Base-by-base conservation (phyloP, 2,888 invertebrate genomes). In the Aplocera efformata region DNA sequence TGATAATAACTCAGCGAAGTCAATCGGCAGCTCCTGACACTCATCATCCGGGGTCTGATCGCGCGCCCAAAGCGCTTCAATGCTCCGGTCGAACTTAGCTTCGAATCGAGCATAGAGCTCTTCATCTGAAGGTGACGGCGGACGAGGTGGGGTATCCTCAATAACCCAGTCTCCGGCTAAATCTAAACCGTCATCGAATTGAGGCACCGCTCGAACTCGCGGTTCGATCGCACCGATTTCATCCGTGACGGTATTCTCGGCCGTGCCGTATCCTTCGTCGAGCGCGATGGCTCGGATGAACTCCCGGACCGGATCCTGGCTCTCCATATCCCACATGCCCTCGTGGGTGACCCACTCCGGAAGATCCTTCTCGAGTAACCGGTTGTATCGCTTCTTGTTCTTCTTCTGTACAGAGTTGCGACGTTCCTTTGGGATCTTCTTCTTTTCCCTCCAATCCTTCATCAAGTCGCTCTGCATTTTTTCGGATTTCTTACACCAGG, bases 51-150 rank as follows among this genome's bases (percentile, higher is more conserved):
- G 88, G 6, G 86, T 85, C 68, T 85, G 81, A 56, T 88, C 79
- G 64, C 89, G 77, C 55, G 84, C 89, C 93, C 93, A 93, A 42
- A 93, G 76, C 24, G 92, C 92, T 70, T 92, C 92, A 50, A 93
- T 88, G 67, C 90, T 91, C 52, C 90, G 89, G 67, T 92, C 91
- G 68, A 93, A 93, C 73, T 93, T 93, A 5, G 93, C 92, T 63
- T 91, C 89, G 58, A 92, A 88, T 56, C 90, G 88, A 3, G 91
- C 91, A 56, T 91, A 89, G 39, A 88, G 73, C 60, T 90, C 86
- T 53, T 84, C 82, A 58, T 90, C 90, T 58, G 69, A 61, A 8
- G 84, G 84, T 23, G 78, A 66, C 38, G 67, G 68, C 7, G 65
- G 72, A 42, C 72, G 69, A 17, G 75, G 73, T 10, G 67, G 64